Percentiles rank a stretch among this genome's conserved stretches.
These are phyloP conservation scores for Melieria omissa DNA, from an alignment of 2,888 invertebrate species.

Conservation along the genomic window DNA sequence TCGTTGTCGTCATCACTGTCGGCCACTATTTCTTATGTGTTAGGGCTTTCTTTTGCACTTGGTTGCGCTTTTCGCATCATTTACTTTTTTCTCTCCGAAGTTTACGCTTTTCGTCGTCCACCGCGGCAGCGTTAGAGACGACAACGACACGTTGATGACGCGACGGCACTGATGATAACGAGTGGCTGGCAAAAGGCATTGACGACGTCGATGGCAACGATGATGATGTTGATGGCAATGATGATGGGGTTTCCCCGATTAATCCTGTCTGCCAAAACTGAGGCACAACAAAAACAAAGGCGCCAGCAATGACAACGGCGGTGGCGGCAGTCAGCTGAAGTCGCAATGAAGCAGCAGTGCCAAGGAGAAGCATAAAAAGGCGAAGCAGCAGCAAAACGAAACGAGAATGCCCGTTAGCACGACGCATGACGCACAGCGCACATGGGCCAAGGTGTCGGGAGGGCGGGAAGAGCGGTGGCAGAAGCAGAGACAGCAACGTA, in stretches of 20 bases:
- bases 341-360: slow-evolving; percentile 13
- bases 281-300: slow-evolving; percentile 37
- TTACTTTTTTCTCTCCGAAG: no score
- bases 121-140: background rate
- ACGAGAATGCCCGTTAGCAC: background rate
- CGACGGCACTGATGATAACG: background rate
- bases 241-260: slow-evolving; percentile 52
- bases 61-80: no score
- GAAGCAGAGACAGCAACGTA: slow-evolving; percentile 34
- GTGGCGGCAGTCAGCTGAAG: background rate
- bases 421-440: background rate
- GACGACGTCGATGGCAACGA: slow-evolving; percentile 24
- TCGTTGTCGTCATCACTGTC: no score
- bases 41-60: no score
- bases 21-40: no score
- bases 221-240: slow-evolving; percentile 41
- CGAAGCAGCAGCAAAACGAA: slow-evolving; percentile 36
- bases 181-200: slow-evolving; percentile 1
- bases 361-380: slow-evolving; percentile 14
- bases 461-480: slow-evolving; percentile 31
- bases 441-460: background rate
- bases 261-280: slow-evolving; percentile 53
- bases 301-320: slow-evolving; percentile 23
- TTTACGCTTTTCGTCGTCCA: background rate
- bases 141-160: background rate